phyloP scores from a whole-genome alignment of 2,797 vertebrate species.

The Gastrophryne carolinensis region DNA sequence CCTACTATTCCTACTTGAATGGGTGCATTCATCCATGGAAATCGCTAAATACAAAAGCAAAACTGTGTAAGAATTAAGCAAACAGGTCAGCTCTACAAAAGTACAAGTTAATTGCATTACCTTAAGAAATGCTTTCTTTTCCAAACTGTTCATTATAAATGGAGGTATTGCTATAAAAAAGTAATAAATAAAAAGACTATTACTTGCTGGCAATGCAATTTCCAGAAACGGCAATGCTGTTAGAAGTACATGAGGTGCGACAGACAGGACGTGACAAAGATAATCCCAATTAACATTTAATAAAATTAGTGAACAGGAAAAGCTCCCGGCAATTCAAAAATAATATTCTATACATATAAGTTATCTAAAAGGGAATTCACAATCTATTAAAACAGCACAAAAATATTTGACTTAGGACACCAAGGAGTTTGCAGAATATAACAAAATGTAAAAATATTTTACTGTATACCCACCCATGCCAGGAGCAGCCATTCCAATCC shows the following conservation, averaged over 20 bases:
- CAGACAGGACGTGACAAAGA: too few relatives aligned
- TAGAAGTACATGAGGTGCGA: too few relatives aligned
- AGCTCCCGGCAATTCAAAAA: too few relatives aligned
- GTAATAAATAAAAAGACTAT: too few relatives aligned
- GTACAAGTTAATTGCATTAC: conserved; percentile 63
- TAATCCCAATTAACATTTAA: too few relatives aligned
- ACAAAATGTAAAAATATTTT: neutral
- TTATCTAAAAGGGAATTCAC: too few relatives aligned
- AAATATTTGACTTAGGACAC: too few relatives aligned
- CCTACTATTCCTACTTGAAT: conserved; percentile 96
- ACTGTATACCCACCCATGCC: conserved; percentile 86
- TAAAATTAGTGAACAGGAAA: too few relatives aligned
- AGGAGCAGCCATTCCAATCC: conserved; percentile 96
- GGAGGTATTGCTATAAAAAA: conserved; percentile 84
- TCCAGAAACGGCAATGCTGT: too few relatives aligned
- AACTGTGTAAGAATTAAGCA: neutral
- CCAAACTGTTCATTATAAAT: conserved; percentile 95
- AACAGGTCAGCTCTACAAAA: neutral
- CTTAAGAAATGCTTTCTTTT: conserved; percentile 95
- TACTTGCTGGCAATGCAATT: too few relatives aligned
- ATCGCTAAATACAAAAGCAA: conserved; percentile 70
- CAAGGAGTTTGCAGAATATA: neutral
- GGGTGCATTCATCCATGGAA: conserved; percentile 97
- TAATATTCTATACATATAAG: too few relatives aligned
- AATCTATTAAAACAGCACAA: too few relatives aligned